A percentile compares a stretch with the other conserved stretches of the same genome.
Conservation (phyloP, 2,113 vertebrate species). For the Pleuronectes platessa region DNA sequence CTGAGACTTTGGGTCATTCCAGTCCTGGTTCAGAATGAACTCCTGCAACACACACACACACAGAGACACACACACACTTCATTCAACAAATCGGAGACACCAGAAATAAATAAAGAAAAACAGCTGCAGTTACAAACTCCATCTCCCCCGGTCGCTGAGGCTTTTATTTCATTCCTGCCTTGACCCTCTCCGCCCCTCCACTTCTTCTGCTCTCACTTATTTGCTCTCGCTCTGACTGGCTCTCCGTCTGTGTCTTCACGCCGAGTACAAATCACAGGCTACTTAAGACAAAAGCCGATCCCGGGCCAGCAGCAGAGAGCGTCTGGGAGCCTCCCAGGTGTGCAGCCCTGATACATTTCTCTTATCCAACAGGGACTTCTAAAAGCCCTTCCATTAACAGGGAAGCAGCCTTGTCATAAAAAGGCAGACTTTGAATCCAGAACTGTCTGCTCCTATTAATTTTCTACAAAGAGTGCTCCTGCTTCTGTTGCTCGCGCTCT, state of each 20-base stretch:
- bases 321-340: constrained; percentile 78
- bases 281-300: constrained; percentile 79
- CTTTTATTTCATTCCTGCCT: constrained; percentile 70
- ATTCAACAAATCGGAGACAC: constrained; percentile 2
- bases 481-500: constrained; percentile 36
- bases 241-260: constrained; percentile 54
- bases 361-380: constrained; percentile 75
- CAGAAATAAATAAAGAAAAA: constrained; percentile 5
- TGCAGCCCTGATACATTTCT: constrained; percentile 72
- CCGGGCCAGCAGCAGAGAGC: constrained; percentile 68
- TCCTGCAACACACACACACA: constrained; percentile 84
- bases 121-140: background rate
- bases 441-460: constrained; percentile 82
- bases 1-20: constrained; percentile 99
- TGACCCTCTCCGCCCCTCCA: constrained; percentile 13
- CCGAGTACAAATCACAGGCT: constrained; percentile 77
- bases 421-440: constrained; percentile 77
- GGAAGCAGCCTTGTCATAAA: constrained; percentile 73
- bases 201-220: constrained; percentile 48
- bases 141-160: constrained; percentile 1
- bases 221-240: constrained; percentile 46
- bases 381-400: constrained; percentile 83
- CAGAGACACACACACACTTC: background rate
- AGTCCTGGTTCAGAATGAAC: constrained; percentile 99
- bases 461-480: constrained; percentile 78